A percentile compares a stretch with the other conserved stretches of the same genome.
Conservation (phyloP, 1,140 invertebrate species). For the Trinorchestia longiramus region DNA sequence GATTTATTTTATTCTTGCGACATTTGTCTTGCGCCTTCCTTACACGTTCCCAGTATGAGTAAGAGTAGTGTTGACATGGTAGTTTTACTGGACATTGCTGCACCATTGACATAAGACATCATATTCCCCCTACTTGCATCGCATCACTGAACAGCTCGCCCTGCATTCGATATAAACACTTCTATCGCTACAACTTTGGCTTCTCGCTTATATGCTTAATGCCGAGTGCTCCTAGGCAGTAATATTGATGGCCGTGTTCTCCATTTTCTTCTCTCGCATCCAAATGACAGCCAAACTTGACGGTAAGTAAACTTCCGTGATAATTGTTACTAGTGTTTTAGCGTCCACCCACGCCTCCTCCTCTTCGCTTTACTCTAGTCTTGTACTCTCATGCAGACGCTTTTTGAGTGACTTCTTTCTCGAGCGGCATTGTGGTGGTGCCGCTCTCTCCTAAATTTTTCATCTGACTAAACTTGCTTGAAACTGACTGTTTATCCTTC, state of each 20-base stretch:
- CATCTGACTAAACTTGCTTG: not conserved
- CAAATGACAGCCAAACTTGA: constrained; percentile 59
- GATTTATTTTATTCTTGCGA: not conserved
- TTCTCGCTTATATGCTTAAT: constrained; percentile 40
- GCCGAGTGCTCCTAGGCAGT: constrained; percentile 21
- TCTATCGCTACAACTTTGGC: not conserved
- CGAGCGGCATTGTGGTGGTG: not conserved
- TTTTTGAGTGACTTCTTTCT: not conserved
- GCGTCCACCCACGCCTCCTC: not conserved
- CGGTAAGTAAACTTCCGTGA: constrained; percentile 62
- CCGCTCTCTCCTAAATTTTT: not conserved
- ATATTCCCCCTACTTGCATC: constrained; percentile 4
- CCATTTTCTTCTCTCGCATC: constrained; percentile 66
- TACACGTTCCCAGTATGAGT: not conserved
- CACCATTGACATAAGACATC: constrained; percentile 17
- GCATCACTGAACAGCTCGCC: constrained; percentile 26
- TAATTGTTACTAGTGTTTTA: not conserved
- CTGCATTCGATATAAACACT: constrained; percentile 9
- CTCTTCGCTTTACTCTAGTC: not conserved
- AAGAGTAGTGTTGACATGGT: constrained; percentile 31
- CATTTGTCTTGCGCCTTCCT: not conserved
- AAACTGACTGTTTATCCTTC: not conserved
- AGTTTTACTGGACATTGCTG: not conserved
- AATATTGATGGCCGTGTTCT: constrained; percentile 65
- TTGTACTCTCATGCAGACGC: not conserved